Evolutionary conservation across 2,888 invertebrate species (phyloP).

Genomic region (Heliconius charithonia): DNA sequence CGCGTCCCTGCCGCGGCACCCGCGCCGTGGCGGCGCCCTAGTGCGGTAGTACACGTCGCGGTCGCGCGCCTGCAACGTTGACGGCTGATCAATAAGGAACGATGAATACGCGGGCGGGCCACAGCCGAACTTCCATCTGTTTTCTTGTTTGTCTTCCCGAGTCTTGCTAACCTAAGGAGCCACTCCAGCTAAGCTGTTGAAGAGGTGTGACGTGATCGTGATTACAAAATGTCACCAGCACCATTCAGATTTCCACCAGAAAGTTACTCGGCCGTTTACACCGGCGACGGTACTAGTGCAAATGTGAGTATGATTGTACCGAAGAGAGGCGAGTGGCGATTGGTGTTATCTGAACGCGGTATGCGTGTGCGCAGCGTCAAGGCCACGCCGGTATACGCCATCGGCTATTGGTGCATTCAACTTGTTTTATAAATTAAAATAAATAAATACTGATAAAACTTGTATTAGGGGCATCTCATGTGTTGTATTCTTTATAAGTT

Average conservation of each 20-base stretch:
- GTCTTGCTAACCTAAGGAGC: conserved; percentile 38
- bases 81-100: conserved; percentile 65
- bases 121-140: conserved; percentile 55
- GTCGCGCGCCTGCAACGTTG: conserved; percentile 14
- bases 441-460: conserved; percentile 13
- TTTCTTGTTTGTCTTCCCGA: no score
- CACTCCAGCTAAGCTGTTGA: neutral
- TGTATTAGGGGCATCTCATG: neutral
- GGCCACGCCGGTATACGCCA: conserved; percentile 59
- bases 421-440: conserved; percentile 52
- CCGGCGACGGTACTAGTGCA: conserved; percentile 62
- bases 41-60: conserved; percentile 52
- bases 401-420: conserved; percentile 71
- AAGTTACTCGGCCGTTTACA: conserved; percentile 75
- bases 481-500: neutral
- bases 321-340: conserved; percentile 58
- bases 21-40: conserved; percentile 53
- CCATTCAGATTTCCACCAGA: conserved; percentile 76
- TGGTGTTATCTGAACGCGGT: conserved; percentile 58
- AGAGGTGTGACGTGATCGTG: conserved; percentile 54
- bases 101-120: conserved; percentile 59
- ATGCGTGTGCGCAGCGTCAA: conserved; percentile 67
- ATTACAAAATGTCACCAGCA: conserved; percentile 64
- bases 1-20: conserved; percentile 53
- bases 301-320: conserved; percentile 68